Percentiles rank a stretch among this genome's conserved stretches.
These are phyloP conservation scores for Meandrina meandrites DNA, from an alignment of 92 coral and sea anemone genomes.

Conservation along the genomic window DNA sequence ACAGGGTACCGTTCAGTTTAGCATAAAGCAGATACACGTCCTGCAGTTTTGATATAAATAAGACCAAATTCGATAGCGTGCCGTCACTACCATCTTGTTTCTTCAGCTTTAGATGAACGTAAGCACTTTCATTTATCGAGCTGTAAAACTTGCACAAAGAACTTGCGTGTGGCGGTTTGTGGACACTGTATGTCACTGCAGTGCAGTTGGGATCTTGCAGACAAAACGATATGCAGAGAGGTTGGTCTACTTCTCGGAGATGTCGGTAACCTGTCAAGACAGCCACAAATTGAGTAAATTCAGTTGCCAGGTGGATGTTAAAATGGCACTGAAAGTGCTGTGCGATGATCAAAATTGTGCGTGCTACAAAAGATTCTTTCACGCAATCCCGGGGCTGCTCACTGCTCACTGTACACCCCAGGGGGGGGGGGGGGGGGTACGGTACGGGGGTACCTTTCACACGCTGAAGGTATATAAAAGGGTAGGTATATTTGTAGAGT, in stretches of 20 bases:
- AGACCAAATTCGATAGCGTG: neutral
- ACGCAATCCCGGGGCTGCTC: too few species aligned
- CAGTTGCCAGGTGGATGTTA: neutral
- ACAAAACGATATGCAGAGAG: constrained; percentile 9
- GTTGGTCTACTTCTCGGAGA: constrained; percentile 6
- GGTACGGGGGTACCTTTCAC: too few species aligned
- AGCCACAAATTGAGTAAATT: neutral
- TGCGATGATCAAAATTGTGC: too few species aligned
- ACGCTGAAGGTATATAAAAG: too few species aligned
- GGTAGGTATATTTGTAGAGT: too few species aligned
- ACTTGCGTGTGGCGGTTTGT: neutral
- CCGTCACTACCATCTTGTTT: neutral
- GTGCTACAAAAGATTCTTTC: too few species aligned
- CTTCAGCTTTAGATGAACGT: neutral
- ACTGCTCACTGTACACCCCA: too few species aligned
- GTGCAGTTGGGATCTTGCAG: constrained; percentile 22
- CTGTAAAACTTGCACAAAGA: too few species aligned
- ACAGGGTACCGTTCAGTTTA: neutral
- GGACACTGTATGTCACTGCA: neutral
- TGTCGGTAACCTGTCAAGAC: constrained; percentile 13
- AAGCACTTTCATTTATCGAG: too few species aligned
- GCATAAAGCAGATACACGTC: neutral
- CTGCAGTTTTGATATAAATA: neutral
- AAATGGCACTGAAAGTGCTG: too few species aligned
- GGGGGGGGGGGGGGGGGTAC: too few species aligned